A percentile compares a stretch with the other conserved stretches of the same genome.
phyloP scores from a whole-genome alignment of 2,113 vertebrate species.

The Toxotes chatareus region DNA sequence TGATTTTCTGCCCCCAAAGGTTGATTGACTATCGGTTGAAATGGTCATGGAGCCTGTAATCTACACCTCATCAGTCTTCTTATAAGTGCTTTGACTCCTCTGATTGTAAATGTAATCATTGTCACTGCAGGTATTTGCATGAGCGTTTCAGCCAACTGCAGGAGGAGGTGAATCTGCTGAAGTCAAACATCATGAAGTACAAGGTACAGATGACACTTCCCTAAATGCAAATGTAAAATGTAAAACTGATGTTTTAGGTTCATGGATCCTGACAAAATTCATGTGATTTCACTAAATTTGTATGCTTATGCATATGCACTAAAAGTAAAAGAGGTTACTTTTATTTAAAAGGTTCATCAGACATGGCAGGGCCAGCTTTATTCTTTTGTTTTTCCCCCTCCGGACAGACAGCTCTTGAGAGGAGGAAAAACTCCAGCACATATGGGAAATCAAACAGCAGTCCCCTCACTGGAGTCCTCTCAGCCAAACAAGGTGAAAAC shows the following conservation, averaged over 20 bases:
- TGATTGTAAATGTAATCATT: not conserved
- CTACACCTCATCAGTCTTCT: not conserved
- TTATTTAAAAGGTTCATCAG: not conserved
- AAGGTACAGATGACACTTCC: conserved; percentile 79
- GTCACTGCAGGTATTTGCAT: conserved; percentile 88
- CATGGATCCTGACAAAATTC: not conserved
- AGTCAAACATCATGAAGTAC: conserved; percentile 95
- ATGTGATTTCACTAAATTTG: not conserved
- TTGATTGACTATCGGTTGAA: too few relatives aligned
- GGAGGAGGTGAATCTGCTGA: conserved; percentile 94
- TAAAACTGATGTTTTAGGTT: not conserved
- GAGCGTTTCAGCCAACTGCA: conserved; percentile 95
- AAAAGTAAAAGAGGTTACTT: conserved; percentile 6
- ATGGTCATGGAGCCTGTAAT: not conserved
- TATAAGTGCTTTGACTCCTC: not conserved
- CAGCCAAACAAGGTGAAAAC: conserved; percentile 93
- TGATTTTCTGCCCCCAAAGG: too few relatives aligned
- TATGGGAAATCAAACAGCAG: conserved; percentile 88
- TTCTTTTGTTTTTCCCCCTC: not conserved
- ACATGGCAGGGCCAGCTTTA: not conserved
- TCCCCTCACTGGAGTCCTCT: conserved; percentile 93
- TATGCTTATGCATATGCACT: not conserved
- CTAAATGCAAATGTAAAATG: not conserved
- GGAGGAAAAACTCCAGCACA: conserved; percentile 89
- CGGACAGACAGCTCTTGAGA: conserved; percentile 92